phyloP scores from a whole-genome alignment of 2,113 vertebrate genomes.

The Nyctibius bracteatus region DNA sequence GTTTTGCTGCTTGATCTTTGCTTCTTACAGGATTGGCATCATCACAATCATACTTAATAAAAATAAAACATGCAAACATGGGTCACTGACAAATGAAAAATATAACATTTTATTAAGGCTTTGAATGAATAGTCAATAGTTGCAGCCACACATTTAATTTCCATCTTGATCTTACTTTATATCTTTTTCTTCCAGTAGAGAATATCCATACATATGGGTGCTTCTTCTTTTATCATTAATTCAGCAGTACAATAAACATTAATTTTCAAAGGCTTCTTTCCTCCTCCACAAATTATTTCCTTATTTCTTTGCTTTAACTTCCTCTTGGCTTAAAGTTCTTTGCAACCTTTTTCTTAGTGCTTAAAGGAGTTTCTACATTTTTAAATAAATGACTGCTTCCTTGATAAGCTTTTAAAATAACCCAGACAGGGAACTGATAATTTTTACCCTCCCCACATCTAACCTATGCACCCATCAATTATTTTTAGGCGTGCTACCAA shows the following conservation, averaged over 20 bases:
- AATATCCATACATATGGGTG: background rate
- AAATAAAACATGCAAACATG: background rate
- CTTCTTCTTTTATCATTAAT: background rate
- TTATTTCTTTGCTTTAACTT: background rate
- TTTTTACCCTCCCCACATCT: background rate
- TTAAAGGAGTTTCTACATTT: background rate
- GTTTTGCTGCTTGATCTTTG: background rate
- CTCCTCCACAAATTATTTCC: background rate
- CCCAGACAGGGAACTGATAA: background rate
- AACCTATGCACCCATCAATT: background rate
- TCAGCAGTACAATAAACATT: background rate
- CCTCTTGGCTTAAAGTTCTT: background rate
- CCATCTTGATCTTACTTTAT: background rate
- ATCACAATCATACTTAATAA: background rate
- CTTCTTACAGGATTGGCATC: background rate
- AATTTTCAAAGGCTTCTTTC: background rate
- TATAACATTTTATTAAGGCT: background rate
- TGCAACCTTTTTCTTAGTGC: background rate
- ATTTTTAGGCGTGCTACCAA: background rate
- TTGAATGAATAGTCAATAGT: background rate
- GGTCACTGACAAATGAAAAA: background rate
- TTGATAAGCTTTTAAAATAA: background rate
- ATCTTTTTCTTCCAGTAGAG: background rate
- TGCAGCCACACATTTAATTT: slow-evolving; percentile 17
- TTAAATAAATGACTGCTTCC: background rate